phyloP scores from a whole-genome alignment of 2,113 vertebrate species.

The Hippocampus abdominalis region DNA sequence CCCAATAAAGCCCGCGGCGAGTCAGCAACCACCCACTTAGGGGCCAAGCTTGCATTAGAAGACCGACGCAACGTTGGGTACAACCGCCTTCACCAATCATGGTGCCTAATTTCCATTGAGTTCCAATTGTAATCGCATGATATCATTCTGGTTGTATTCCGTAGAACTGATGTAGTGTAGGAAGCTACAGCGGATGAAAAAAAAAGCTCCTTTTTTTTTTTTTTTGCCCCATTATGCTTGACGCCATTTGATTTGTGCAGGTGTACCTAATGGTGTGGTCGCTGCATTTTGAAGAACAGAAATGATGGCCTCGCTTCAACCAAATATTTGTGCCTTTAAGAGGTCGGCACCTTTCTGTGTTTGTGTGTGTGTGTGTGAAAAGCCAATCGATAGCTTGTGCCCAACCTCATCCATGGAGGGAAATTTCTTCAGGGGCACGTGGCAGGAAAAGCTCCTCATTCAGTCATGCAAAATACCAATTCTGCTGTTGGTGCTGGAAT shows the following conservation, averaged over 20 bases:
- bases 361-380: slow-evolving; percentile 15
- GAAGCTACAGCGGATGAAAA: too few species aligned
- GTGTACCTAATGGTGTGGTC: background rate
- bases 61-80: background rate
- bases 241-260: background rate
- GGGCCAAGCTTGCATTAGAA: slow-evolving; percentile 12
- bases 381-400: slow-evolving; percentile 9
- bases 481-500: background rate
- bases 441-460: slow-evolving; percentile 16
- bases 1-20: slow-evolving; percentile 38
- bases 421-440: background rate
- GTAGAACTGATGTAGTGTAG: too few species aligned
- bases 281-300: background rate
- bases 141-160: background rate
- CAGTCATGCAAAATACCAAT: slow-evolving; percentile 17
- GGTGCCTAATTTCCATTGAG: background rate
- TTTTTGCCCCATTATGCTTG: too few species aligned
- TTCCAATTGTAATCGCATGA: background rate
- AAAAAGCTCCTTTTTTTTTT: background rate
- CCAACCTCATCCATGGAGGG: slow-evolving; percentile 4
- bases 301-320: background rate
- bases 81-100: background rate
- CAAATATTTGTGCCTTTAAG: background rate
- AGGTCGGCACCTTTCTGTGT: background rate
- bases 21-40: slow-evolving; percentile 17